These are phyloP conservation scores for Diglossa brunneiventris DNA, from an alignment of 2,113 vertebrate genomes.

Conservation along the genomic window DNA sequence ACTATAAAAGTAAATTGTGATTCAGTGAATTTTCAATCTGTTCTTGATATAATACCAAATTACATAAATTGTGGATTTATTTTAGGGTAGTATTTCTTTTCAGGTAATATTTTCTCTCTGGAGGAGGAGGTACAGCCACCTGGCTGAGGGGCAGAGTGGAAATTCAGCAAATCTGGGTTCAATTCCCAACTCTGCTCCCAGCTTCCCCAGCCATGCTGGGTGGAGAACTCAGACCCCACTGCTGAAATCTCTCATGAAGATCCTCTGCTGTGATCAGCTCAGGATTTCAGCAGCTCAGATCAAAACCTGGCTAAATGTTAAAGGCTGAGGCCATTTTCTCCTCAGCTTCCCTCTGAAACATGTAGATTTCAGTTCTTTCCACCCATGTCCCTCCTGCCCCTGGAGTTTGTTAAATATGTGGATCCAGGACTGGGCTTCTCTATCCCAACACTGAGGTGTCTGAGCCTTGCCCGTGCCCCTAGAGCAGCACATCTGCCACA, in stretches of 20 bases:
- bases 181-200: neutral
- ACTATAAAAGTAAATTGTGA: neutral
- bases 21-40: neutral
- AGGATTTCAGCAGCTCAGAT: neutral
- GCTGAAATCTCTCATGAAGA: neutral
- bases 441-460: neutral
- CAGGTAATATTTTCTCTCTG: neutral
- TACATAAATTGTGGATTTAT: neutral
- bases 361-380: neutral
- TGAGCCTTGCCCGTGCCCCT: neutral
- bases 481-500: neutral
- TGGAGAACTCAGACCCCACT: neutral
- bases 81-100: neutral
- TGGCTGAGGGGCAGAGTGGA: neutral
- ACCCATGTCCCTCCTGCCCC: neutral
- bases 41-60: neutral
- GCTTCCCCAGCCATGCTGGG: neutral
- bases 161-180: neutral
- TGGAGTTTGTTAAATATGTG: neutral
- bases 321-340: neutral
- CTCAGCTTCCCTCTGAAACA: neutral
- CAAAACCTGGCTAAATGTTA: neutral
- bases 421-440: neutral
- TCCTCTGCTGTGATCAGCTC: neutral
- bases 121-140: neutral